Evolutionary conservation across 2,113 vertebrate genomes (phyloP).

Genomic region (Neotoma lepida): DNA sequence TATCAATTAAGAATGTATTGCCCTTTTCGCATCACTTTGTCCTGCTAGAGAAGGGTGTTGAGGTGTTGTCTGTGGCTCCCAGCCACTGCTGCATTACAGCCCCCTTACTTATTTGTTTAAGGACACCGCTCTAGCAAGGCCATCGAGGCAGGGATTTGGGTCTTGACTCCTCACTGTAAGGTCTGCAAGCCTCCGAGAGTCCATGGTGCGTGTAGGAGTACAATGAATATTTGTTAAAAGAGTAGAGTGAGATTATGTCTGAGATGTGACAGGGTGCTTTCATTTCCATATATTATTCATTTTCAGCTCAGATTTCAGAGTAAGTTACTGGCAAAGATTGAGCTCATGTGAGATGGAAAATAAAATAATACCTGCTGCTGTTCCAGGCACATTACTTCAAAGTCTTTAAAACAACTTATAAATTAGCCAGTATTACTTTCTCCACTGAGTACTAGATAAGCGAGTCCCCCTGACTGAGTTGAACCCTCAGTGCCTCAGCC

Average conservation of each 20-base stretch:
- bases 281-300: slow-evolving; percentile 17
- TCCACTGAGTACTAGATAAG: background rate
- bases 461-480: background rate
- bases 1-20: background rate
- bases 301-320: slow-evolving; percentile 45
- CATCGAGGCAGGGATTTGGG: background rate
- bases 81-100: background rate
- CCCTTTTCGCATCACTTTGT: background rate
- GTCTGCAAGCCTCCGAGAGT: background rate
- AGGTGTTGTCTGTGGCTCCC: background rate
- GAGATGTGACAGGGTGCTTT: background rate
- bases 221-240: slow-evolving; percentile 7
- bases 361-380: background rate
- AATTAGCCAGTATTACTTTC: slow-evolving; percentile 2
- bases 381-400: background rate
- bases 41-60: background rate
- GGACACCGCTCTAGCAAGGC: background rate
- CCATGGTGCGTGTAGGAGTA: background rate
- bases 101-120: background rate
- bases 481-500: background rate
- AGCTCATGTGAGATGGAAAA: slow-evolving; percentile 33
- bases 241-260: slow-evolving; percentile 1
- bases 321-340: background rate
- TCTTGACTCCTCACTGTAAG: background rate
- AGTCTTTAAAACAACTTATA: background rate